Base-by-base conservation (phyloP, 1,140 invertebrate species). In the Drosophila kepulauana region DNA sequence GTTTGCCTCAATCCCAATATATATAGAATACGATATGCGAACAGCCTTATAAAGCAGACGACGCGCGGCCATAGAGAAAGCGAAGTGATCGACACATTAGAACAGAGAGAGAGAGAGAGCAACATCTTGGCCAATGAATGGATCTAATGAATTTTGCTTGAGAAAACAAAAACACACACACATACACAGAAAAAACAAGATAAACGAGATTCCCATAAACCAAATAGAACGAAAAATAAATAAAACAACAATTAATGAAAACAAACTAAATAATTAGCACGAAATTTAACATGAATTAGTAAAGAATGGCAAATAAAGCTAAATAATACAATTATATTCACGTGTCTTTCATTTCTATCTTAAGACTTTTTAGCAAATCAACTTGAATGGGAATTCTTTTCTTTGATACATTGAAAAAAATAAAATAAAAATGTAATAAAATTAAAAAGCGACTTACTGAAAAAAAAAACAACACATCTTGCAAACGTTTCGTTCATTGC, bases 221-320 rank as follows among this genome's bases (percentile, higher is more conserved):
- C 28, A 61, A 73, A 35, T 54, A 71, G 20, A 64, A 41, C 35
- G 48, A 54, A 72, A 28, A 46, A 66, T 20, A 45, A 61, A 33
- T 15, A 57, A 63, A 52, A 43, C 54, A 43, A 38, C 8, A 71
- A 41, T 13, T 43, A 57, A 54, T 52, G 48, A 61, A 57, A 62
- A 30, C 28, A 52, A 52, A 69, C 28, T 6, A 59, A 61, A 66
- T 59, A 77, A 77, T 45, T 79, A 79, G 77, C 73, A 79, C 62
- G 58, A 79, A 79, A 76, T 72, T 75, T 58, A 79, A 75, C 46
- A 59, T 59, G 33, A 65, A 30, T 48, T 71, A 71, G 69, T 28
- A 43, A 56, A 74, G 49, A 69, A 61, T 33, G 38, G 49, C 49
- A 62, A 74, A 62, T 43, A 62, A 63, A 68, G 51, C 35, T 51